Base-by-base conservation (phyloP, 2,113 vertebrate species). In the Pomatostomus ruficeps region DNA sequence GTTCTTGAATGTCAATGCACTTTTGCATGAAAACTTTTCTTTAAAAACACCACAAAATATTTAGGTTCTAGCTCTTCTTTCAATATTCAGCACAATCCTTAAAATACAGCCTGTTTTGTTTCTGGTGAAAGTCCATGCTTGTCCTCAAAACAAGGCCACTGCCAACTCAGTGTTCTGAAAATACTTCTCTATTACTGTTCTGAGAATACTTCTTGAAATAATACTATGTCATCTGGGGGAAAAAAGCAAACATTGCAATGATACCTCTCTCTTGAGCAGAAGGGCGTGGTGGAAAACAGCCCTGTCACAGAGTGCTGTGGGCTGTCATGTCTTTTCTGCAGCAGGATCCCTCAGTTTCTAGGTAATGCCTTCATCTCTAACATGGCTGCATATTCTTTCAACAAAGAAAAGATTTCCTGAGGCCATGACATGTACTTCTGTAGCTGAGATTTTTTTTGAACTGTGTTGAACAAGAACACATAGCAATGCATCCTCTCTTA, bases 361-460 rank as follows among this genome's bases (percentile, higher is more conserved):
- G 42, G 46, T 80, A 80, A 46, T n/a, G 52, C 58, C 43, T 96
- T 96, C 46, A 74, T 55, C 33, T 85, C 62, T 62, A 58, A 43
- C 26, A 54, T 35, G 83, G 49, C 46, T 79, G 33, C 14, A 45
- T 66, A 42, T 20, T 20, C 28, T 54, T 55, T 93, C 51, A 80
- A 85, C 38, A 90, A 83, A 85, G 9, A 52, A 77, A 68, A 80
- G 16, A 54, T 74, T 66, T 62, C 58, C 52, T 83, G 46, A 94
- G 85, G 59, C 68, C 76, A 48, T 40, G 46, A n/a, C 79, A 70
- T 62, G 43, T 40, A 51, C 63, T 92, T 93, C 84, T 84, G 28
- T 48, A 86, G 59, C 35, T 74, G 72, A 83, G 42, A 38, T 93
- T 80, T 82, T 88, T 85, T 96, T 93, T 88, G 43, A 89, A 73